Evolutionary conservation across 2,888 invertebrate genomes (phyloP), one percentile per base, ranked within the genome.

Genomic region (Crocallis elinguaria): DNA sequence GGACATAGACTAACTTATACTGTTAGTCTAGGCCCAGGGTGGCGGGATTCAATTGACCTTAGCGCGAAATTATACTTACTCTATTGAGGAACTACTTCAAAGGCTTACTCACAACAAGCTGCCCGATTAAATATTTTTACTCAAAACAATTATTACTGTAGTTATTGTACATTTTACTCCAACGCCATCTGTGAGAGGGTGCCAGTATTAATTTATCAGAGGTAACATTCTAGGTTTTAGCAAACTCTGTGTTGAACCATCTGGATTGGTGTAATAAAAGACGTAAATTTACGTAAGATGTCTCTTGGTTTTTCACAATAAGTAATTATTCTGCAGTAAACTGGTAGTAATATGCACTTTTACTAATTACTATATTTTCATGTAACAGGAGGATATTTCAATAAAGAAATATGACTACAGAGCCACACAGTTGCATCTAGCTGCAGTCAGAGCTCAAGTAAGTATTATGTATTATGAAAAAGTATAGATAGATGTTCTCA

Each of bases 351-450:
- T 33, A 16, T 11, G 12, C 3, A n/a, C 5, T 35, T 1, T 11
- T 17, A 1, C 6, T 13, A 19, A 38, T 13, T 25, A 13, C 17
- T 14, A n/a, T 14, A 17, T 30, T 14, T 49, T 61, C 62, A n/a
- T 56, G 53, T 53, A 19, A 66, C 50, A 98, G 92, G 98, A 98
- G 86, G 98, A 98, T 75, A 96, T 98, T 80, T 97, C 98, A 62
- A 93, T 97, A 92, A 98, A 98, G 89, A 94, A 96, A 77, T 98
- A 98, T 86, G 98, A 98, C 92, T 94, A 98, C 68, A 94, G 97
- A 65, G 96, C 98, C 43, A 97, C 98, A 37, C 97, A 97, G 82
- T 93, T 98, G 60, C 98, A 98, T 86, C 93, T 98, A 59, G 95
- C 97, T 45, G 97, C 98, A 52, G 95, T 98, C 49, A 94, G 95